Evolutionary conservation across 2,888 invertebrate species (phyloP).

Genomic region (Heliconius aoede): DNA sequence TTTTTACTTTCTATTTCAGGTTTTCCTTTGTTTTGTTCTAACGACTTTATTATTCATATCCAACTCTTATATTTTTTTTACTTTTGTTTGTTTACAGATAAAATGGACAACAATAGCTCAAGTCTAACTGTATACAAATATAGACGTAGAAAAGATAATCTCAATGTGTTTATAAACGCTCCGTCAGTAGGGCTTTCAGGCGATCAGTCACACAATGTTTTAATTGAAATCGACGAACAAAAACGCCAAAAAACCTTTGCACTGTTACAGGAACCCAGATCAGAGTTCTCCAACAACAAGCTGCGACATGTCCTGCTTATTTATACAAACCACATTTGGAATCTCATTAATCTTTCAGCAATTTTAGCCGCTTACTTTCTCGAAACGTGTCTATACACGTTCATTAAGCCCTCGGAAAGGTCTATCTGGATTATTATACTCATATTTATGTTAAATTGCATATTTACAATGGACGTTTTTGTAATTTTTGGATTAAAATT

Average conservation of each 20-base stretch:
- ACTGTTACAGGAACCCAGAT: slow-evolving; percentile 68
- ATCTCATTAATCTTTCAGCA: slow-evolving; percentile 65
- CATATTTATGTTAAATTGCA: slow-evolving; percentile 64
- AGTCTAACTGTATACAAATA: slow-evolving; percentile 67
- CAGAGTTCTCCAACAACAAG: slow-evolving; percentile 68
- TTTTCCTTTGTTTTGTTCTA: not conserved
- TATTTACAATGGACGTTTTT: slow-evolving; percentile 68
- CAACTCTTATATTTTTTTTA: not conserved
- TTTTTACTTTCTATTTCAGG: no score
- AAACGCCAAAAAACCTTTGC: slow-evolving; percentile 69
- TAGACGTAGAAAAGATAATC: slow-evolving; percentile 57
- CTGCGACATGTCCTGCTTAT: slow-evolving; percentile 67
- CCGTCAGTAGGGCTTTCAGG: slow-evolving; percentile 44
- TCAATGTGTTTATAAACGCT: slow-evolving; percentile 54
- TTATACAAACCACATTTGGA: slow-evolving; percentile 72
- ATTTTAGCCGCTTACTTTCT: slow-evolving; percentile 69
- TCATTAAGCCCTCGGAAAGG: slow-evolving; percentile 57
- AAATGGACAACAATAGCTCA: slow-evolving; percentile 49
- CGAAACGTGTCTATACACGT: slow-evolving; percentile 73
- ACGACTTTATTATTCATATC: not conserved
- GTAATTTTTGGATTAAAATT: slow-evolving; percentile 72
- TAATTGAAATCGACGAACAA: slow-evolving; percentile 57
- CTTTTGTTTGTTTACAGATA: slow-evolving; percentile 44
- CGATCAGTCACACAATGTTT: slow-evolving; percentile 51
- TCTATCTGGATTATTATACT: slow-evolving; percentile 63